Conservation (phyloP, 2,888 invertebrate species). For the Argynnis bischoffii region DNA sequence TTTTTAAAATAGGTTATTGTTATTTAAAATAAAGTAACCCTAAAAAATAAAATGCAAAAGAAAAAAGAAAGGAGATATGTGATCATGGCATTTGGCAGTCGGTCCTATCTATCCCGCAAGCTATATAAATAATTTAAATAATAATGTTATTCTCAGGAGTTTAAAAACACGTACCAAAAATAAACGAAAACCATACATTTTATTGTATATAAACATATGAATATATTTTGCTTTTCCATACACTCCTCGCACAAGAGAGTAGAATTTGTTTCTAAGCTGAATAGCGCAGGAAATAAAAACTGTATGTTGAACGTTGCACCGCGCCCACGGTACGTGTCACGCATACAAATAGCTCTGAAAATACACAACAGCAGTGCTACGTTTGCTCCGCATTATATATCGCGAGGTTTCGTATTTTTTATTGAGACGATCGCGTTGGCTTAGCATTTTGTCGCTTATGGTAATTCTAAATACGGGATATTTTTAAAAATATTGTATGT, state of each 20-base stretch:
- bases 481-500: not conserved
- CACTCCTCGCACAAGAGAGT: conserved; percentile 12
- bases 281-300: conserved; percentile 33
- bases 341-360: conserved; percentile 32
- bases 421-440: conserved; percentile 13
- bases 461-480: not conserved
- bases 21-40: no score
- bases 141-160: no score
- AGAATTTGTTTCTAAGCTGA: conserved; percentile 27
- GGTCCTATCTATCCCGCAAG: not conserved
- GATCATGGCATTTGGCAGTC: not conserved
- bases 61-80: not conserved
- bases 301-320: conserved; percentile 31
- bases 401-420: conserved; percentile 25
- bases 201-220: conserved; percentile 2
- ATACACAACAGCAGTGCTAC: conserved; percentile 28
- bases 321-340: conserved; percentile 32
- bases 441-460: not conserved
- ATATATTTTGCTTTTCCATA: conserved; percentile 7
- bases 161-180: no score
- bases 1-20: no score
- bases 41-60: no score
- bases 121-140: no score
- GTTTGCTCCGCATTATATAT: conserved; percentile 22
- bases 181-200: not conserved